phyloP scores from a whole-genome alignment of 2,888 invertebrate genomes.

The Desoria tigrina region DNA sequence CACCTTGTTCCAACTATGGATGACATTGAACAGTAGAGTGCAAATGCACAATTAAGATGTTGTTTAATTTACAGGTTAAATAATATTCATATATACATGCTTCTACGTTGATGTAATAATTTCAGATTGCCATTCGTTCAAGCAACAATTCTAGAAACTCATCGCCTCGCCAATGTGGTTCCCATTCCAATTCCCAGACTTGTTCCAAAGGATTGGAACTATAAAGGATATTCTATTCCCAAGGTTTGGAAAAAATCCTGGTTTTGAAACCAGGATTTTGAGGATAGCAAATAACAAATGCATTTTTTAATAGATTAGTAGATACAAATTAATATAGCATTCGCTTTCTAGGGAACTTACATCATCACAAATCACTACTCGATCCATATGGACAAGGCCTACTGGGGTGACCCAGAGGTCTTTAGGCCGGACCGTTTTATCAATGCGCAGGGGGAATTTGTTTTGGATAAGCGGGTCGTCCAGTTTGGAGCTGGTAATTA shows the following conservation, averaged over 20 bases:
- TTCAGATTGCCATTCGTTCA: constrained; percentile 35
- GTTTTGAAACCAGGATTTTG: no score
- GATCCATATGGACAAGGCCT: constrained; percentile 30
- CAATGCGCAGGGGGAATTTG: constrained; percentile 38
- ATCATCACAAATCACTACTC: constrained; percentile 37
- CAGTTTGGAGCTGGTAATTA: constrained; percentile 38
- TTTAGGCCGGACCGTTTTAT: constrained; percentile 38
- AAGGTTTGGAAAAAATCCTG: no score
- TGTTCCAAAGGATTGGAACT: constrained; percentile 28
- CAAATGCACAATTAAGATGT: no score
- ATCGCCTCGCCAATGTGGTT: constrained; percentile 32
- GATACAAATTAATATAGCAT: no score
- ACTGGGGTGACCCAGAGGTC: constrained; percentile 32
- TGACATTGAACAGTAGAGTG: constrained; percentile 34
- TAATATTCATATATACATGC: no score
- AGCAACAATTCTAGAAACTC: constrained; percentile 33
- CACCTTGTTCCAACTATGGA: constrained; percentile 28
- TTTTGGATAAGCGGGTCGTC: constrained; percentile 31
- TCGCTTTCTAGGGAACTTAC: constrained; percentile 17
- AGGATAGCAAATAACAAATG: no score
- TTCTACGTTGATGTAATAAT: no score
- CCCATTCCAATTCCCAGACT: constrained; percentile 34
- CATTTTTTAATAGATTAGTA: no score
- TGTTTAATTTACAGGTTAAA: no score
- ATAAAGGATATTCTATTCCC: constrained; percentile 33